Percentiles rank a stretch among this genome's conserved stretches.
These are phyloP conservation scores for Balearica regulorum DNA, from an alignment of 2,797 vertebrate genomes.

Conservation along the genomic window DNA sequence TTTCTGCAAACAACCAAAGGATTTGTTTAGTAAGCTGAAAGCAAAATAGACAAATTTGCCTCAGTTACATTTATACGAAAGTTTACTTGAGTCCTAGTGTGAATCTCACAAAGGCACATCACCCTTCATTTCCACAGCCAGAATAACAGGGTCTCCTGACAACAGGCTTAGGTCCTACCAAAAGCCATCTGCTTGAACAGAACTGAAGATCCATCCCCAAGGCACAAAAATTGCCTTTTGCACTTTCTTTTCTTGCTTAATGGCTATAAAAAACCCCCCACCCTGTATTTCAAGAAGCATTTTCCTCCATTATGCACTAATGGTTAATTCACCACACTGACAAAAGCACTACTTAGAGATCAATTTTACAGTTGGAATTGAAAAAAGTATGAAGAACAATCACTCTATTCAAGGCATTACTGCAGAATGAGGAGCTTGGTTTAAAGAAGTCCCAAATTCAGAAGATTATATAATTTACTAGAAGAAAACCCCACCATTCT, in stretches of 20 bases:
- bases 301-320: not conserved
- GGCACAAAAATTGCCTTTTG: not conserved
- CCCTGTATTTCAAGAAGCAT: not conserved
- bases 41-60: not conserved
- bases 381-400: not conserved
- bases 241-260: not conserved
- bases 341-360: not conserved
- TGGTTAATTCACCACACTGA: not conserved
- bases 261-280: not conserved
- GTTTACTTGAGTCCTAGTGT: not conserved
- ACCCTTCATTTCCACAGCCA: not conserved
- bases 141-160: not conserved
- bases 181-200: not conserved
- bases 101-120: not conserved
- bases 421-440: not conserved
- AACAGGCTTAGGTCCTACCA: not conserved
- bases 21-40: slow-evolving; percentile 2
- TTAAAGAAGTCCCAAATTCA: not conserved
- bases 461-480: not conserved
- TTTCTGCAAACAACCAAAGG: slow-evolving; percentile 15
- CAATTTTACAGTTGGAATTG: not conserved
- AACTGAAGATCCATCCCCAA: not conserved
- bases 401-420: not conserved
- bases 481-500: not conserved
- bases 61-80: not conserved